phyloP scores from a whole-genome alignment of 2,113 vertebrate genomes.

The Erpornis zantholeuca region DNA sequence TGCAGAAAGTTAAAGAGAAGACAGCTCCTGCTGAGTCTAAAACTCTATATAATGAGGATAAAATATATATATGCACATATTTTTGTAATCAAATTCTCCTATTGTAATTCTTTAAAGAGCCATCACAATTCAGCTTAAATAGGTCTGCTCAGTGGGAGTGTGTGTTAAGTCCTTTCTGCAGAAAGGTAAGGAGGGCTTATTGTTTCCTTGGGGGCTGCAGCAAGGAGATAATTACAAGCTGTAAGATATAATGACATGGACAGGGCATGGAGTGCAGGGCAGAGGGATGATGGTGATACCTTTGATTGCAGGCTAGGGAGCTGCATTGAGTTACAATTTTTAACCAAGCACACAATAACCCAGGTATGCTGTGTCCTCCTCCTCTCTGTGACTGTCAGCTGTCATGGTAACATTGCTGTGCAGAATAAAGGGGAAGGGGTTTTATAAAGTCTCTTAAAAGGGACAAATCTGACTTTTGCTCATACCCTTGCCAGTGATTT shows the following conservation, averaged over 20 bases:
- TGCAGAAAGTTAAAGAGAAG: neutral
- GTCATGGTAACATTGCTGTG: neutral
- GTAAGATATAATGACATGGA: neutral
- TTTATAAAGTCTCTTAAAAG: neutral
- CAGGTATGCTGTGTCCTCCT: neutral
- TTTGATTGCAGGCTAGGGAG: neutral
- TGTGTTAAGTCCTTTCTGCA: neutral
- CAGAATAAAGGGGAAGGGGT: neutral
- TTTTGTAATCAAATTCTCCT: neutral
- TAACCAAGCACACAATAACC: neutral
- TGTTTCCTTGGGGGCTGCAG: neutral
- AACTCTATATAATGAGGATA: neutral
- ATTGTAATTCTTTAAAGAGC: neutral
- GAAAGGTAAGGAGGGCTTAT: neutral
- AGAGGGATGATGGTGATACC: neutral
- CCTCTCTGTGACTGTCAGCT: neutral
- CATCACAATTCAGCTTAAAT: neutral
- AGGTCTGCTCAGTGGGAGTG: neutral
- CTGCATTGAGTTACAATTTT: neutral
- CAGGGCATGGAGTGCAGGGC: neutral
- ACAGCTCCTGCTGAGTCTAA: neutral
- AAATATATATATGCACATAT: neutral
- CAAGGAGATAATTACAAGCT: slow-evolving; percentile 14
- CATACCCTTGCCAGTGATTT: neutral
- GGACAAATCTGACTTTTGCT: neutral